Conservation (phyloP, 2,888 invertebrate species). For the Polia nebulosa region DNA sequence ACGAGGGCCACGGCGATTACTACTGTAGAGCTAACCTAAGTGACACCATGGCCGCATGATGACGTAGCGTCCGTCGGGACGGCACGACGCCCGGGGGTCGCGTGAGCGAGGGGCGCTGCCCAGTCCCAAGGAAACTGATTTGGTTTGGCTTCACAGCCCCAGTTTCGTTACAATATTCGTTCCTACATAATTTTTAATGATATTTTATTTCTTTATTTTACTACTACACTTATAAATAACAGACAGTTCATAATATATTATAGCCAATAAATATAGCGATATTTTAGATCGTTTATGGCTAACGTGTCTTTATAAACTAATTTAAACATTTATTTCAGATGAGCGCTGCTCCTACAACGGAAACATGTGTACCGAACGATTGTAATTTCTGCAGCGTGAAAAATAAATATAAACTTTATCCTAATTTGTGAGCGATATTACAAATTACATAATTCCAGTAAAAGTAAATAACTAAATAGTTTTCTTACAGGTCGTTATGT, state of each 20-base stretch:
- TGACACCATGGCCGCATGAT: conserved; percentile 90
- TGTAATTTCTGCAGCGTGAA: conserved; percentile 23
- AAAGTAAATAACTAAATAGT: conserved; percentile 73
- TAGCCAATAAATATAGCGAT: conserved; percentile 65
- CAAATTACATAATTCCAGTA: conserved; percentile 66
- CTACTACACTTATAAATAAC: conserved; percentile 72
- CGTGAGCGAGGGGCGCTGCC: conserved; percentile 54
- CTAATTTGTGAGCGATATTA: conserved; percentile 78
- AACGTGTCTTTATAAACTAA: conserved; percentile 56
- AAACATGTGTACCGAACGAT: conserved; percentile 34
- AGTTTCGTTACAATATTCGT: conserved; percentile 80
- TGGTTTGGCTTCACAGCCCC: conserved; percentile 88
- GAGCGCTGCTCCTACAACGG: conserved; percentile 51
- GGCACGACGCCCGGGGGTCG: conserved; percentile 64
- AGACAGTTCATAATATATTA: conserved; percentile 67
- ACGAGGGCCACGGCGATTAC: conserved; percentile 80
- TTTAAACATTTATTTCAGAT: conserved; percentile 59
- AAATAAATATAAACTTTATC: conserved; percentile 63
- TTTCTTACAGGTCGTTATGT: conserved; percentile 69
- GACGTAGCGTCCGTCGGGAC: conserved; percentile 81
- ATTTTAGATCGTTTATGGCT: conserved; percentile 62
- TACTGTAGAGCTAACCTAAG: conserved; percentile 80
- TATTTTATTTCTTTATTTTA: conserved; percentile 68
- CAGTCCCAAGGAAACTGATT: conserved; percentile 78
- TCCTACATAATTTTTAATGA: conserved; percentile 80